Evolutionary conservation across 2,113 vertebrate genomes (phyloP).

Genomic region (Leptosomus discolor): DNA sequence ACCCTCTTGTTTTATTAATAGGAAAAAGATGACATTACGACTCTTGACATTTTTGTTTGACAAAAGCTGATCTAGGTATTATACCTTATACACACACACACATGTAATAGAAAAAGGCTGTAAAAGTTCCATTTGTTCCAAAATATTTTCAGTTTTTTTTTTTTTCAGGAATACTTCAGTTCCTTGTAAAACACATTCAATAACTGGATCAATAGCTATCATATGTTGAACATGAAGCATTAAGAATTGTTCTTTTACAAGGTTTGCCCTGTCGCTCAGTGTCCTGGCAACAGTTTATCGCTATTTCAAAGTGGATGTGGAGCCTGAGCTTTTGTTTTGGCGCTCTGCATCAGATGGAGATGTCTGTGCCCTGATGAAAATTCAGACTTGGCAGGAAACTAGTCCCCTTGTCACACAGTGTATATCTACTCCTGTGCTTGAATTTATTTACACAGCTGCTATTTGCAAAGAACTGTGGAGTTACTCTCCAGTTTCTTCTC

Average conservation of each 20-base stretch:
- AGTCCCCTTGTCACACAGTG: not conserved
- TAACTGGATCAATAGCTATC: not conserved
- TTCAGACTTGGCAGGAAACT: not conserved
- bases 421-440: not conserved
- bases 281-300: not conserved
- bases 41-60: not conserved
- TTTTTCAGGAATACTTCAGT: not conserved
- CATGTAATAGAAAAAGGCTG: not conserved
- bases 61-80: not conserved
- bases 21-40: not conserved
- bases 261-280: not conserved
- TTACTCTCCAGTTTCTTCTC: not conserved
- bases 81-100: accelerated
- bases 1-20: constrained; percentile 10
- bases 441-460: not conserved
- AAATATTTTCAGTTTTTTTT: not conserved
- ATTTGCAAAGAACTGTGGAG: not conserved
- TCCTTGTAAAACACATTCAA: not conserved
- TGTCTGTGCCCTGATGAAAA: not conserved
- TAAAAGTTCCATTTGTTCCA: not conserved
- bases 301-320: not conserved
- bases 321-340: not conserved
- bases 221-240: not conserved
- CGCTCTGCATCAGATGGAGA: not conserved
- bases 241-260: not conserved